Evolutionary conservation across 1,140 invertebrate genomes (phyloP).

Genomic region (Musca vetustissima): DNA sequence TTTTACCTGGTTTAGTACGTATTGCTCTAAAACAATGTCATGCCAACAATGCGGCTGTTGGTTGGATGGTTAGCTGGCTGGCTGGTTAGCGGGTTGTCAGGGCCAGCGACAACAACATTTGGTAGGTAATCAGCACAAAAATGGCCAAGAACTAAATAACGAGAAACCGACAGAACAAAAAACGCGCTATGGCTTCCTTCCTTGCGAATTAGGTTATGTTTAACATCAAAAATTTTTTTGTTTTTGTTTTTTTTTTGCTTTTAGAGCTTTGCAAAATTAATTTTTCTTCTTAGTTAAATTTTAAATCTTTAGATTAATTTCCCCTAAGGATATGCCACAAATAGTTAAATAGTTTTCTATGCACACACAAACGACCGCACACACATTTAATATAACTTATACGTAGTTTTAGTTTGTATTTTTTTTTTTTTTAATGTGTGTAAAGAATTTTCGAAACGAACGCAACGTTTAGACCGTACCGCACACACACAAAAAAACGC

Average conservation of each 20-base stretch:
- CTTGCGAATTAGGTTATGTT: too few relatives aligned
- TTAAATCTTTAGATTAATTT: not conserved
- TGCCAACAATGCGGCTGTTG: too few relatives aligned
- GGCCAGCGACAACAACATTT: not conserved
- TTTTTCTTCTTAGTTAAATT: not conserved
- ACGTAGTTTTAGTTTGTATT: too few relatives aligned
- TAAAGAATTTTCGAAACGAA: too few relatives aligned
- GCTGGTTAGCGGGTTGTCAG: too few relatives aligned
- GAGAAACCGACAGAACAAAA: not conserved
- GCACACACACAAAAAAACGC: not conserved
- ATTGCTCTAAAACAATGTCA: too few relatives aligned
- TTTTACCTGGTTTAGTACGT: too few relatives aligned
- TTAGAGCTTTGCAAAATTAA: not conserved
- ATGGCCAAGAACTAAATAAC: conserved; percentile 4
- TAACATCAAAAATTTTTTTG: too few relatives aligned
- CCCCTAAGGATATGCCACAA: not conserved
- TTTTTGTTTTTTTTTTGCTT: too few relatives aligned
- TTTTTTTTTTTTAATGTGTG: too few relatives aligned
- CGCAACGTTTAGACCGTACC: not conserved
- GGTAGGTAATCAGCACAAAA: conserved; percentile 5
- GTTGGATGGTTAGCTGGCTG: too few relatives aligned
- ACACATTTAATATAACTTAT: not conserved
- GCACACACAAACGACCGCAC: not conserved
- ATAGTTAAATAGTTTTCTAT: not conserved
- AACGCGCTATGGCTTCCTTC: not conserved